Base-by-base conservation (phyloP, 2,888 invertebrate species). In the Drosophila macrospina region DNA sequence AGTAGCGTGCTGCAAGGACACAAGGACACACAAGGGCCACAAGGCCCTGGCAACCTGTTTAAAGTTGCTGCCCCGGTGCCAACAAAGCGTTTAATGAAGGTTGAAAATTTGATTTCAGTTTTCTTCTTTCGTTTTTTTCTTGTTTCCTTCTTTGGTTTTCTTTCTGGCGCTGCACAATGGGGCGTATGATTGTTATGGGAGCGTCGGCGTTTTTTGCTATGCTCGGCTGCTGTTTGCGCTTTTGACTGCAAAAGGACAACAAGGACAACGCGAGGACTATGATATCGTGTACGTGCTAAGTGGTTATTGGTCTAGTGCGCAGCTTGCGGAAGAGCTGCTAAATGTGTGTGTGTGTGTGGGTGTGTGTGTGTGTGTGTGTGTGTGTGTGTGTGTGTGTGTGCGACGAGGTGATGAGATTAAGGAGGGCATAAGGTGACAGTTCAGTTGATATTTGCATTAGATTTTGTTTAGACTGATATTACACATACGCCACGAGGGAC, bases 101-200 rank as follows among this genome's bases (percentile, higher is more conserved):
- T 82, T 85, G 75, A 85, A 81, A 85, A 85, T 85, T 85, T 81
- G 73, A 85, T 85, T 82, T 80, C 84, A 83, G 52, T 70, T 64
- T 65, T 34, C 26, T 47, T 42, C 36, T 41, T 15, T 52, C 30
- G 8, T 37, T 39, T 39, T 52, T 47, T n/a, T 26, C 10, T 45
- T 41, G 7, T 10, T 13, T 42, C 24, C 47, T 51, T 37, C 7
- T 45, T 62, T 47, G 41, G 34, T 44, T 15, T 37, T 37, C 34
- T 16, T 26, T 59, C 26, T 41, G 45, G 51, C 54, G 74, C 78
- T 78, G 80, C 86, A 81, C 72, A 80, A 80, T 80, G 80, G 79
- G 78, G 86, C 80, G 80, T 81, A 78, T 85, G 86, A 80, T 80
- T 80, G 86, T 81, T 85, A 81, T 85, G 79, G 82, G 69, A 66